Evolutionary conservation across 2,113 vertebrate species (phyloP), one percentile per base, ranked within the genome.

Genomic region (Lasiurus borealis): DNA sequence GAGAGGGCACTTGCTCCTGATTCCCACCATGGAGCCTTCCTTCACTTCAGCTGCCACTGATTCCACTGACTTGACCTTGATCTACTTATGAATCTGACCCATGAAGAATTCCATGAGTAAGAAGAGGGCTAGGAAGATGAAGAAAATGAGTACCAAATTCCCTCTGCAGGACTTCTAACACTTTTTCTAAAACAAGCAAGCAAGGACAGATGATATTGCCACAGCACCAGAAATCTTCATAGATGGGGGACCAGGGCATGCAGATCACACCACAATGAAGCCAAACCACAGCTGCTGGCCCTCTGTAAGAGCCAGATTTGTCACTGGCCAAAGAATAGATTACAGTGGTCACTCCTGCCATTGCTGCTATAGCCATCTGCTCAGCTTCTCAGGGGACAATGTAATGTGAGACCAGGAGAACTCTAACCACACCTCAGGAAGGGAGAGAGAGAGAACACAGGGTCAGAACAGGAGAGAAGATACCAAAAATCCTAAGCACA

Each of bases 41-140:
- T 94, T 50, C 25, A 1, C 73, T 48, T 94, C 95, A 27, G 81
- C 54, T 34, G 90, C 85, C 23, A 4, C 27, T 2, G 34, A 14
- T 46, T 34, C 27, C 16, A 46, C 18, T 25, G 50, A 16, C 88
- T 89, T 96, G 31, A 44, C 71, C 36, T 94, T 93, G 46, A 85
- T 50, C 91, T 98, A 89, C 21, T 93, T 4, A 0, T 93, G 25
- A 69, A 98, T 59, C 54, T 98, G 93, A 40, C 93, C 97, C 92
- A 98, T n/a, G 88, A 98, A 98, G 73, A 97, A 85, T 85, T 98
- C 95, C 93, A 97, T 96, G 72, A 97, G 10, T 2, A 98, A 96
- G 68, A 98, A 95, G 2, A 95, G 62, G 27, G 96, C 80, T 31
- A 97, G 14, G 68, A 97, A 96, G 34, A 98, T 77, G 27, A 98